Percentiles rank a stretch among this genome's conserved stretches.
phyloP scores from a whole-genome alignment of 1,140 invertebrate species.

The Meteorus sp. region DNA sequence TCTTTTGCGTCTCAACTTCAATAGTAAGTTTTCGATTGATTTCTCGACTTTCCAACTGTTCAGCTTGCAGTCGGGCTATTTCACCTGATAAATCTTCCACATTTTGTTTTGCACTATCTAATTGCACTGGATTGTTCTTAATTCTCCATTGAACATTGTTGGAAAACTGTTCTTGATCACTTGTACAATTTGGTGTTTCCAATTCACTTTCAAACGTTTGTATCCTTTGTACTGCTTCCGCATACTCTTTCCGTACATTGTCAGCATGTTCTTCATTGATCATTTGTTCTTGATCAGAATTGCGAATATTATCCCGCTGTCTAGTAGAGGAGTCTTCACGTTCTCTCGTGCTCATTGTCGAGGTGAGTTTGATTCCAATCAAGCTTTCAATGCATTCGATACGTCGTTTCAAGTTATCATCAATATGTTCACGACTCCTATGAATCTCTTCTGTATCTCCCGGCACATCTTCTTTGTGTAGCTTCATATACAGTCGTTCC shows the following conservation, averaged over 20 bases:
- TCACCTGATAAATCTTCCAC: slow-evolving; percentile 22
- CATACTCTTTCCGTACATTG: slow-evolving; percentile 21
- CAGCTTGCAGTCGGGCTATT: slow-evolving; percentile 29
- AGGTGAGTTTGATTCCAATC: background rate
- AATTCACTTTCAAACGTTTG: slow-evolving; percentile 25
- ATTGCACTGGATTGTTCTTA: background rate
- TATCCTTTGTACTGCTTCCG: slow-evolving; percentile 29
- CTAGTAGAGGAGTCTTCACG: no score
- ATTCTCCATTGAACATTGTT: slow-evolving; percentile 12
- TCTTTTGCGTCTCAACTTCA: slow-evolving; percentile 40
- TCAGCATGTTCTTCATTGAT: slow-evolving; percentile 7
- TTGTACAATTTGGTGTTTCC: slow-evolving; percentile 1
- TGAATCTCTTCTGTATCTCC: background rate
- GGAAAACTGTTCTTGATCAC: background rate
- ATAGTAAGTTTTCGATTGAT: slow-evolving; percentile 39
- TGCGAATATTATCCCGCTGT: no score
- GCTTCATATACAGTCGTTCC: slow-evolving; percentile 43
- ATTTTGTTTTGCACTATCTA: slow-evolving; percentile 13
- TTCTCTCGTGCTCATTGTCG: background rate
- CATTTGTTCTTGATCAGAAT: slow-evolving; percentile 11
- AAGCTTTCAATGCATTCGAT: slow-evolving; percentile 8
- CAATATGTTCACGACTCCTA: background rate
- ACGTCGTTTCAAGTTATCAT: slow-evolving; percentile 2
- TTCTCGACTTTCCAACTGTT: slow-evolving; percentile 26
- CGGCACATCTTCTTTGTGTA: slow-evolving; percentile 35